Conservation (phyloP, 1,140 invertebrate species). For the Drosophila arizonae region DNA sequence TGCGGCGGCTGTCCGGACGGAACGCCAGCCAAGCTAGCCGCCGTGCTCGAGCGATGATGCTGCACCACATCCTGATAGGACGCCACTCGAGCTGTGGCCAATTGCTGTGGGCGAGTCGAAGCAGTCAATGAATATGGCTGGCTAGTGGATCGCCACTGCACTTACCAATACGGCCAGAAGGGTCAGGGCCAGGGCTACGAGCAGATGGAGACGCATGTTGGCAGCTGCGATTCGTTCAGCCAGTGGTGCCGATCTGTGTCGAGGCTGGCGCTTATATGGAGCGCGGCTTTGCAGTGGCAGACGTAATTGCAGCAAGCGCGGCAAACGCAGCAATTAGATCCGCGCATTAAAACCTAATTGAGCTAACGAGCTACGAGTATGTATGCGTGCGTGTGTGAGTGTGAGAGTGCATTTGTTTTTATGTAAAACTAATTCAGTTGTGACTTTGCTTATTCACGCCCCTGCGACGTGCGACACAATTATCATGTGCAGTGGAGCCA, state of each 20-base stretch:
- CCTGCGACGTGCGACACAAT: conserved; percentile 43
- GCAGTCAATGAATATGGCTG: background rate
- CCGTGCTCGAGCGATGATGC: conserved; percentile 36
- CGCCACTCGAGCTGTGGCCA: conserved; percentile 23
- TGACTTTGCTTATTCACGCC: conserved; percentile 15
- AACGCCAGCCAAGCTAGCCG: conserved; percentile 14
- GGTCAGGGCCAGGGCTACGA: conserved; percentile 50
- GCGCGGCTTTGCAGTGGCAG: background rate
- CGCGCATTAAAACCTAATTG: conserved; percentile 65
- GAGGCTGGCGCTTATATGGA: conserved; percentile 58
- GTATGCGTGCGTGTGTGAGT: background rate
- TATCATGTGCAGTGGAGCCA: conserved; percentile 55
- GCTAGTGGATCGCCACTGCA: background rate
- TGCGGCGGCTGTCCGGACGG: conserved; percentile 37
- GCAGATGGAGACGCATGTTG: conserved; percentile 57
- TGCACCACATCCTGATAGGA: background rate
- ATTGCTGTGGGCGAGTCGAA: conserved; percentile 25
- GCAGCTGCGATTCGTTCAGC: conserved; percentile 28
- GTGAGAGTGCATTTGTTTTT: background rate
- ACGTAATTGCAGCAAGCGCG: conserved; percentile 32
- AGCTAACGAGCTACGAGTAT: conserved; percentile 25
- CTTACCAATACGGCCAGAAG: conserved; percentile 48
- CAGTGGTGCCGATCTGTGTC: conserved; percentile 57
- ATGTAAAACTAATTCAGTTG: conserved; percentile 19
- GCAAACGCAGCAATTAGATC: conserved; percentile 42